Base-by-base conservation (phyloP, 2,113 vertebrate genomes). In the Xiphophorus hellerii region DNA sequence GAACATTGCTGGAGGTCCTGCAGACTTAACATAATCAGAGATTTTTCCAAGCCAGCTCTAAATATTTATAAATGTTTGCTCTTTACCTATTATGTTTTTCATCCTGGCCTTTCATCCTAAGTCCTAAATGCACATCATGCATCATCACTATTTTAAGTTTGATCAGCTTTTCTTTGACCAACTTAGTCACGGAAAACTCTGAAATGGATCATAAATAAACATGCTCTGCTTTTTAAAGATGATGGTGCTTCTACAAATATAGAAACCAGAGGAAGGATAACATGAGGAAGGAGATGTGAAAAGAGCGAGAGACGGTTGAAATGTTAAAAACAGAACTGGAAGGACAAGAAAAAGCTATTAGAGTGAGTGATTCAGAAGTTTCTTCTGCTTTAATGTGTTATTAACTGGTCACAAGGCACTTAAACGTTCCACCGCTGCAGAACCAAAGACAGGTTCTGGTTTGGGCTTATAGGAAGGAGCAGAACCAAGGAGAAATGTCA, bases 171-270 rank as follows among this genome's bases (percentile, higher is more conserved):
- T 72, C 44, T 48, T 48, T 48, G 44, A 48, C 51, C 51, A 54
- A 54, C 20, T 10, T 25, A n/a, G 20, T n/a, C 37, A 72, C 29
- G 71, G 58, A 74, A 84, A 74, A 51, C 63, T 67, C 68, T 75
- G 69, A 80, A 13, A 60, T 62, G 6, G 14, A 62, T 66, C 65
- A 79, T 84, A 39, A 82, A 81, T 80, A 81, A 83, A 86, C 78
- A 84, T 78, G 77, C 73, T 70, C 64, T 29, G 11, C 67, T 44
- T 27, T 74, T 76, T 66, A 67, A 86, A 76, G 74, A 76, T 88
- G 65, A 81, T 80, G 72, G 31, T 76, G 71, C 77, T 37, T 60
- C 31, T 29, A 14, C 62, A 68, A 76, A 76, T 78, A 60, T 74
- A 73, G 79, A 83, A 44, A 79, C 31, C 73, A 15, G 17, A 69